Conservation (phyloP, 2,113 vertebrate species). For the Grus americana region DNA sequence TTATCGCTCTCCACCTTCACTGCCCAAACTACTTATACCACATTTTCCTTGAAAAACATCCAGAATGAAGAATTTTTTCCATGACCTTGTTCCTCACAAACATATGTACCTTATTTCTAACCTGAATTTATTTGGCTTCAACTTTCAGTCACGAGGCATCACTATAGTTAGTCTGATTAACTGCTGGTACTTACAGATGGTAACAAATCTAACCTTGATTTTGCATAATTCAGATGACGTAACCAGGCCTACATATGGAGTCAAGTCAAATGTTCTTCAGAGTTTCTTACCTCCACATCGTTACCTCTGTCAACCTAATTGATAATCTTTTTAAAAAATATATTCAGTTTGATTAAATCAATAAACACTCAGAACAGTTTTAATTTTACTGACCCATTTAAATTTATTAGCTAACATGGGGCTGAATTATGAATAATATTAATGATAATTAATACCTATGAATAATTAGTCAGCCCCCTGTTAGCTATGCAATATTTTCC, state of each 20-base stretch:
- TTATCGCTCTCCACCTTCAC: not conserved
- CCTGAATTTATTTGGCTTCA: conserved; percentile 6
- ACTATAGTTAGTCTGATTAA: conserved; percentile 10
- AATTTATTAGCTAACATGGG: not conserved
- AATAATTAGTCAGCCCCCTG: not conserved
- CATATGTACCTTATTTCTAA: conserved; percentile 25
- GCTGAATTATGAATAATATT: not conserved
- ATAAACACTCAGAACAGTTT: not conserved
- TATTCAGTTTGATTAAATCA: not conserved
- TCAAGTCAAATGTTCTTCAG: not conserved
- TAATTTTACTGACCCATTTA: not conserved
- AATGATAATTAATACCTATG: not conserved
- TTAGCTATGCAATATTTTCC: not conserved
- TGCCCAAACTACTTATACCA: not conserved
- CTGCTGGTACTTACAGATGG: conserved; percentile 3
- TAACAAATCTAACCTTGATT: not conserved
- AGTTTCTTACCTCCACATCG: not conserved
- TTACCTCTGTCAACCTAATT: not conserved
- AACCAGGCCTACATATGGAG: not conserved
- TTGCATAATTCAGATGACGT: not conserved
- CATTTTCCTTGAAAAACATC: conserved; percentile 20
- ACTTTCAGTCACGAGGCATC: not conserved
- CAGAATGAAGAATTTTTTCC: not conserved
- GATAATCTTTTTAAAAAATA: not conserved
- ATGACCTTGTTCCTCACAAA: not conserved